Percentiles rank a stretch among this genome's conserved stretches.
Evolutionary conservation across 2,797 vertebrate species (phyloP).

Genomic region (Benthosema pterotum): DNA sequence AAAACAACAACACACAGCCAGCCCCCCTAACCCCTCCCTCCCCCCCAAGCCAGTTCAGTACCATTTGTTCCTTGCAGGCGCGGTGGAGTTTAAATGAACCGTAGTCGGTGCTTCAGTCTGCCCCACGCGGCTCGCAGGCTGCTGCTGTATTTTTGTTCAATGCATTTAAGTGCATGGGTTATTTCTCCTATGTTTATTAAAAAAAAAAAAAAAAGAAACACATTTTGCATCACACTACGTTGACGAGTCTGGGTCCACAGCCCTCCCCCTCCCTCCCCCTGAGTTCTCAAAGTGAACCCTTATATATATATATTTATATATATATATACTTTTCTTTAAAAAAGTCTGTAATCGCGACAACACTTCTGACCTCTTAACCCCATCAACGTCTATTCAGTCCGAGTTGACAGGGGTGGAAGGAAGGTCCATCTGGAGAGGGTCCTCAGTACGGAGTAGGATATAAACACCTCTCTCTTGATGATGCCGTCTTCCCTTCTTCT

Average conservation of each 20-base stretch:
- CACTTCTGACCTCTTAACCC: slow-evolving; percentile 53
- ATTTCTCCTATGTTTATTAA: slow-evolving; percentile 71
- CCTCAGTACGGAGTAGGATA: slow-evolving; percentile 55
- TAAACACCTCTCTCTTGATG: slow-evolving; percentile 48
- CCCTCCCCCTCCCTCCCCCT: slow-evolving; percentile 26
- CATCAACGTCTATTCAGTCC: slow-evolving; percentile 39
- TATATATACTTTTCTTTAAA: background rate
- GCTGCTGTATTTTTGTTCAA: slow-evolving; percentile 48
- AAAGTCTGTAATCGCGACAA: slow-evolving; percentile 62
- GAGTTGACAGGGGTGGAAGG: slow-evolving; percentile 67
- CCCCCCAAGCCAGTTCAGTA: slow-evolving; percentile 56
- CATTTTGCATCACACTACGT: slow-evolving; percentile 69
- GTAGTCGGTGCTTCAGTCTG: slow-evolving; percentile 24
- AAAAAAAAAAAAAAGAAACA: slow-evolving; percentile 23
- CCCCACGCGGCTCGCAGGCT: background rate
- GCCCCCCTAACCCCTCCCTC: background rate
- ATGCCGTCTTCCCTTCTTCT: slow-evolving; percentile 52
- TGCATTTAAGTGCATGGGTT: slow-evolving; percentile 76
- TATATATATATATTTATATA: no score
- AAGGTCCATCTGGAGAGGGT: slow-evolving; percentile 63
- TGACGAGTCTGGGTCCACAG: slow-evolving; percentile 58
- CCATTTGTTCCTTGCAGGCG: slow-evolving; percentile 58
- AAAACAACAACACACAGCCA: no score
- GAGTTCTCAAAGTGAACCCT: slow-evolving; percentile 53
- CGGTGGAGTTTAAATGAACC: slow-evolving; percentile 53